Evolutionary conservation across 2,888 invertebrate species (phyloP).

Genomic region (Drosophila bunnanda): DNA sequence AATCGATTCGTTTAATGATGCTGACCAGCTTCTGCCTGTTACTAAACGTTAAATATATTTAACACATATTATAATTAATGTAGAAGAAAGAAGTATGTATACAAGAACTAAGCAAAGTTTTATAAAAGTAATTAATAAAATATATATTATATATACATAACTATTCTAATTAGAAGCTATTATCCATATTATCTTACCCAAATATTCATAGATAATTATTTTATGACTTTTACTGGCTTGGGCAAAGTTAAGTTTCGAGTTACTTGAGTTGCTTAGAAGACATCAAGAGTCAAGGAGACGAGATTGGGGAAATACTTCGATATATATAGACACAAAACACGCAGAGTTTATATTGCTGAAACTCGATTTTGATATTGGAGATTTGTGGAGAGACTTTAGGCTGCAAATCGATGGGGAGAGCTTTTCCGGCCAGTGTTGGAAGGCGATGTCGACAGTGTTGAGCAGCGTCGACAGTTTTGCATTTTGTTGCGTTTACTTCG

Average conservation of each 20-base stretch:
- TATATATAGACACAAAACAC: conserved; percentile 13
- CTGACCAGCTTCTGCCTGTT: too few relatives aligned
- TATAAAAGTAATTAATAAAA: background rate
- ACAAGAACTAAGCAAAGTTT: too few relatives aligned
- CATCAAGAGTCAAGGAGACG: conserved; percentile 30
- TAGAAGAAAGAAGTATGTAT: too few relatives aligned
- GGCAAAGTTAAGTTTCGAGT: conserved; percentile 46
- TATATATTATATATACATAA: background rate
- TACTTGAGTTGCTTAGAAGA: conserved; percentile 29
- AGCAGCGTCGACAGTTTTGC: conserved; percentile 67
- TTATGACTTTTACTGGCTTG: conserved; percentile 49
- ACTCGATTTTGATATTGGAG: conserved; percentile 1
- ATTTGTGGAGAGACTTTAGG: conserved; percentile 37
- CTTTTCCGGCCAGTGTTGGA: conserved; percentile 58
- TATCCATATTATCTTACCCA: conserved; percentile 78
- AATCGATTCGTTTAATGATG: too few relatives aligned
- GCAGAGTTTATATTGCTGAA: conserved; percentile 18
- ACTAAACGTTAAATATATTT: too few relatives aligned
- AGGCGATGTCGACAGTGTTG: conserved; percentile 62
- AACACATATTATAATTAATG: too few relatives aligned
- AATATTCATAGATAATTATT: conserved; percentile 84
- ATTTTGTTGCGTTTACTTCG: conserved; percentile 78
- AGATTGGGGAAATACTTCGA: conserved; percentile 25
- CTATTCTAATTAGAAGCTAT: background rate
- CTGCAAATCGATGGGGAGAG: conserved; percentile 39